A percentile compares a stretch with the other conserved stretches of the same genome.
Conservation (phyloP, 2,113 vertebrate species). For the human (Homo sapiens) region GRCh38 chrX:120197001-120197500, state of each 20-base stretch:
- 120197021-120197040: neutral
- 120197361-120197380: neutral
- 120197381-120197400: neutral
- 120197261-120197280: neutral
- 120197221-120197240: neutral
- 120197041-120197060: neutral
- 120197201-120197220: neutral
- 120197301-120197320: neutral
- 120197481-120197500: neutral
- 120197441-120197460: neutral
- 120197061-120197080: conserved; percentile 22
- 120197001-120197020: neutral
- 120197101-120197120: neutral
- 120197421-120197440: neutral
- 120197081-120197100: neutral
- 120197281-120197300: neutral
- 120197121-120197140: neutral
- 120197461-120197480: neutral
- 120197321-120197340: neutral
- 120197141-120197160: neutral
- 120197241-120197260: neutral
- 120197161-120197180: neutral
- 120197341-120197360: neutral
- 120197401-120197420: neutral
- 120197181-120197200: neutral